Evolutionary conservation across 1,140 invertebrate genomes (phyloP), one percentile per base, ranked within the genome.

Genomic region (Adoxophyes honmai): DNA sequence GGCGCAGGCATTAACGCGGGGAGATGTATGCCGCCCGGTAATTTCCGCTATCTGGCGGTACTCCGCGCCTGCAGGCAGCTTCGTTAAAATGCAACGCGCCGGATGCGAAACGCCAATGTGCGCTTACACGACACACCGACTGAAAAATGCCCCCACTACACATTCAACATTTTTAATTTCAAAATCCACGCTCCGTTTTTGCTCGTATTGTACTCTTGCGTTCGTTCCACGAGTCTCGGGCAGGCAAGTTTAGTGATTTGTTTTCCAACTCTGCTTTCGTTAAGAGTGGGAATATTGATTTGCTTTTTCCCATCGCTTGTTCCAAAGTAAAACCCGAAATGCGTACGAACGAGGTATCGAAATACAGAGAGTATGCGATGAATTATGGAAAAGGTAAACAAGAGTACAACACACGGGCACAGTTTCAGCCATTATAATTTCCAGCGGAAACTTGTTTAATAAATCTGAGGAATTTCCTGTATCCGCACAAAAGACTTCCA

Each of bases 61-160:
- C 34, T 13, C 42, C 37, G 33, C 39, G 38, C 58, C 53, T 51
- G 13, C 55, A 37, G 15, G 51, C 35, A 28, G 59, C 60, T 60
- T 62, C 62, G 62, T 64, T 64, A 64, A 64, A 64, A 64, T 64
- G 62, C 62, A 64, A 16, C 60, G 39, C 57, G 38, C 48, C 62
- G 62, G 62, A 64, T 64, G 55, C 55, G 48, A 52, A 33, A 59
- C 54, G 51, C 51, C 57, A 34, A 57, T 60, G 57, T 51, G 55
- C 55, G 39, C 37, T 48, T 33, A 51, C 34, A 51, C 55, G 51
- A 62, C 55, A 62, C 38, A 48, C 11, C 33, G 34, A 36, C 28
- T 13, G 44, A 57, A 62, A 62, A 57, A 57, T 48, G n/a, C 33
- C 42, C 66, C 66, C 16, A 8, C 21, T 33, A 52, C 52, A 60